phyloP scores from a whole-genome alignment of 2,113 vertebrate species.

The Brienomyrus brachyistius region DNA sequence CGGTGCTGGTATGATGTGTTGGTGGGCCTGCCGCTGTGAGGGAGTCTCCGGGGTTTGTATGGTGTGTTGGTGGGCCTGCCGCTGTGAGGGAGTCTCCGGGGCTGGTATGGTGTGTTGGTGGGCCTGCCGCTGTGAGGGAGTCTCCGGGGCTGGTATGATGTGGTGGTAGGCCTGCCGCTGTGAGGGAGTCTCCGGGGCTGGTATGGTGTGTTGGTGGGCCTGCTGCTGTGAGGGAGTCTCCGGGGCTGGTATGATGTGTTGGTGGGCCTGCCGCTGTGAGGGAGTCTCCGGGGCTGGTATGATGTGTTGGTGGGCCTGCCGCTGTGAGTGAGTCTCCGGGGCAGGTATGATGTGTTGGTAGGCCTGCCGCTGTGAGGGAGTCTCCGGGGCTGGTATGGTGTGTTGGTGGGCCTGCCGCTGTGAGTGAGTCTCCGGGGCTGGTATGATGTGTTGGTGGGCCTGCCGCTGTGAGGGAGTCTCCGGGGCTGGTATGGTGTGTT shows the following conservation, averaged over 20 bases:
- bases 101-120: too few species aligned
- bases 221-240: background rate
- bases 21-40: background rate
- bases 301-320: background rate
- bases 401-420: too few species aligned
- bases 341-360: too few species aligned
- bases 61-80: too few species aligned
- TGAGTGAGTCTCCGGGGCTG: background rate
- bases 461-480: background rate
- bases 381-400: background rate
- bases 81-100: background rate
- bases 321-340: background rate
- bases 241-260: too few species aligned
- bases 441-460: background rate
- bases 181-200: background rate
- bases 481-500: too few species aligned
- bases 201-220: too few species aligned
- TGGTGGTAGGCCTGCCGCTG: background rate
- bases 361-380: background rate
- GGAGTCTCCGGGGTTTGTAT: background rate
- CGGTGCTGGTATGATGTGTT: background rate
- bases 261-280: background rate
- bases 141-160: background rate
- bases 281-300: background rate
- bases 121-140: background rate